Evolutionary conservation across 2,113 vertebrate genomes (phyloP).

Genomic region (Lasiurus cinereus): DNA sequence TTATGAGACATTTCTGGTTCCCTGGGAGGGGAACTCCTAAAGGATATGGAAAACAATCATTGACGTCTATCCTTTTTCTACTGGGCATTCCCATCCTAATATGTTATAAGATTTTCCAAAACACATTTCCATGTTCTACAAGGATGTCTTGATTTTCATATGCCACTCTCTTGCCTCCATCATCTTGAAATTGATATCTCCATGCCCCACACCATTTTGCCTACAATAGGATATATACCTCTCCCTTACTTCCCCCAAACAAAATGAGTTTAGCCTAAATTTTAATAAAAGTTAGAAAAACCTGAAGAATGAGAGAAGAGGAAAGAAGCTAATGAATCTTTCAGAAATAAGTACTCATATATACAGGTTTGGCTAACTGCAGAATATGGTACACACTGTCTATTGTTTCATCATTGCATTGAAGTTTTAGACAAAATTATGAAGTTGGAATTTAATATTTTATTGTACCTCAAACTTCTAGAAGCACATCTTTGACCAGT

Average conservation of each 20-base stretch:
- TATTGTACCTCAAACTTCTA: not conserved
- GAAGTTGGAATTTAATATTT: too few species aligned
- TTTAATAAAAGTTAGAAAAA: not conserved
- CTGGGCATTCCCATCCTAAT: not conserved
- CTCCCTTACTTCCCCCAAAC: not conserved
- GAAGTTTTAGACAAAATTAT: too few species aligned
- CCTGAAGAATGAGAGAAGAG: not conserved
- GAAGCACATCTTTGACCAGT: constrained; percentile 11
- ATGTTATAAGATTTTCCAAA: not conserved
- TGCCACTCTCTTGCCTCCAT: not conserved
- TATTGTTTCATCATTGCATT: too few species aligned
- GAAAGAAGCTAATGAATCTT: too few species aligned
- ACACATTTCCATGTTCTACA: not conserved
- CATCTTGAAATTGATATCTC: not conserved
- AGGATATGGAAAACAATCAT: not conserved
- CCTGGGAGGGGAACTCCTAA: not conserved
- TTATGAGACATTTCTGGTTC: not conserved
- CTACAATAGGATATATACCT: not conserved
- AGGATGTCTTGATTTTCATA: not conserved
- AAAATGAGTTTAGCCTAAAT: not conserved
- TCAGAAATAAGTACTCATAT: too few species aligned
- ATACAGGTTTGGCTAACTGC: too few species aligned
- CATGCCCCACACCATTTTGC: not conserved
- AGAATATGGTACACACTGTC: too few species aligned
- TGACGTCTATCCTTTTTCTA: not conserved